Evolutionary conservation across 2,888 invertebrate genomes (phyloP).

Genomic region (Acronicta aceris): DNA sequence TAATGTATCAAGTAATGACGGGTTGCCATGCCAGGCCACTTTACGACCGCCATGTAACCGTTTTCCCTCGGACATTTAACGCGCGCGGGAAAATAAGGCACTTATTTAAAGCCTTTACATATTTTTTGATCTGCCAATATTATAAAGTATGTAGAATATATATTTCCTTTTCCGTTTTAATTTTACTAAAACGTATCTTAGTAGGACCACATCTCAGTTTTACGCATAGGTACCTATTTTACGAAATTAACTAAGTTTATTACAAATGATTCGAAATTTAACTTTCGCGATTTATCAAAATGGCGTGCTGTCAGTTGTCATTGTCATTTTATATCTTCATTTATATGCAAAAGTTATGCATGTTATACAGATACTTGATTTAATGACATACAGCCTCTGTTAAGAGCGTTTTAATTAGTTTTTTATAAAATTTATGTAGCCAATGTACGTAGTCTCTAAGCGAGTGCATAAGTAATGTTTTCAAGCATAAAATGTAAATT

Average conservation of each 20-base stretch:
- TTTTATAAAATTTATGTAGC: slow-evolving; percentile 17
- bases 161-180: too few relatives aligned
- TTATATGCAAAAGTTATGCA: slow-evolving; percentile 6
- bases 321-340: slow-evolving; percentile 10
- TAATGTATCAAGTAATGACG: slow-evolving; percentile 53
- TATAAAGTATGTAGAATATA: too few relatives aligned
- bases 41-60: slow-evolving; percentile 52
- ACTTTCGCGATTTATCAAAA: slow-evolving; percentile 10
- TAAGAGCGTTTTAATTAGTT: slow-evolving; percentile 9
- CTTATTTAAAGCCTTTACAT: slow-evolving; percentile 28
- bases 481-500: slow-evolving; percentile 52
- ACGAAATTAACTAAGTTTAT: not conserved
- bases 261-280: not conserved
- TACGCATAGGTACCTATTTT: too few relatives aligned
- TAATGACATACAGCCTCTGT: not conserved
- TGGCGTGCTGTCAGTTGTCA: not conserved
- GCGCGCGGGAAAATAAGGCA: slow-evolving; percentile 39
- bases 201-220: too few relatives aligned
- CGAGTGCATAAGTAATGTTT: slow-evolving; percentile 35
- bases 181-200: too few relatives aligned
- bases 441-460: slow-evolving; percentile 21
- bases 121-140: too few relatives aligned
- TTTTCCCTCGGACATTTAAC: slow-evolving; percentile 49
- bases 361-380: too few relatives aligned
- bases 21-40: slow-evolving; percentile 52